phyloP scores from a whole-genome alignment of 2,797 vertebrate genomes.

The Danio aesculapii region DNA sequence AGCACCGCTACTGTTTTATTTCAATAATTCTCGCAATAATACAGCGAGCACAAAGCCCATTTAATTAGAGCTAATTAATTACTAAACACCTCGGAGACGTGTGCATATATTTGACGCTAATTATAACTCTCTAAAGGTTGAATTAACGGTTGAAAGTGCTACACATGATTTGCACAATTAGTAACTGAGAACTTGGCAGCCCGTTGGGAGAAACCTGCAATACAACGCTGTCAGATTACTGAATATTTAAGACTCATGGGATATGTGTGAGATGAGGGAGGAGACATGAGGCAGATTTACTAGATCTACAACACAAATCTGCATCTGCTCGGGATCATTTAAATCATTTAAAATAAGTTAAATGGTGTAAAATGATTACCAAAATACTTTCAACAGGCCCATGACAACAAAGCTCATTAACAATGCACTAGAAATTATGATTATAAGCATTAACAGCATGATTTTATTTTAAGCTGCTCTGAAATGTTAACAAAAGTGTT shows the following conservation, averaged over 20 bases:
- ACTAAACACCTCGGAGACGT: not conserved
- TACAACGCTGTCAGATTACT: constrained; percentile 34
- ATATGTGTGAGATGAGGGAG: not conserved
- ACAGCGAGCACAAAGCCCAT: not conserved
- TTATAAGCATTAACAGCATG: no score
- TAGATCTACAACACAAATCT: not conserved
- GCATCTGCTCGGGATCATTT: not conserved
- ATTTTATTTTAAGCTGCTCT: no score
- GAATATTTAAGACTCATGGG: constrained; percentile 5
- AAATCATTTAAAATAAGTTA: not conserved
- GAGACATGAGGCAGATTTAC: not conserved
- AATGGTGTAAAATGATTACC: not conserved
- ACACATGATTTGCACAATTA: constrained; percentile 25
- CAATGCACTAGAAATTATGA: no score
- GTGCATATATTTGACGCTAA: constrained; percentile 24
- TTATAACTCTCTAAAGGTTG: constrained; percentile 21
- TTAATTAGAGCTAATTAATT: constrained; percentile 4
- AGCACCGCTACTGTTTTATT: not conserved
- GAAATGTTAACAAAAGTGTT: no score
- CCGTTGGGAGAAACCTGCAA: constrained; percentile 39
- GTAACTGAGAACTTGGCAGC: constrained; percentile 19
- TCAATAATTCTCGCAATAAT: not conserved
- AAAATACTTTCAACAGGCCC: no score
- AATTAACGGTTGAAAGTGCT: constrained; percentile 3
- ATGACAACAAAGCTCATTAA: no score